Evolutionary conservation across 2,113 vertebrate species (phyloP), one percentile per base, ranked within the genome.

Genomic region (Dendropsophus ebraccatus): DNA sequence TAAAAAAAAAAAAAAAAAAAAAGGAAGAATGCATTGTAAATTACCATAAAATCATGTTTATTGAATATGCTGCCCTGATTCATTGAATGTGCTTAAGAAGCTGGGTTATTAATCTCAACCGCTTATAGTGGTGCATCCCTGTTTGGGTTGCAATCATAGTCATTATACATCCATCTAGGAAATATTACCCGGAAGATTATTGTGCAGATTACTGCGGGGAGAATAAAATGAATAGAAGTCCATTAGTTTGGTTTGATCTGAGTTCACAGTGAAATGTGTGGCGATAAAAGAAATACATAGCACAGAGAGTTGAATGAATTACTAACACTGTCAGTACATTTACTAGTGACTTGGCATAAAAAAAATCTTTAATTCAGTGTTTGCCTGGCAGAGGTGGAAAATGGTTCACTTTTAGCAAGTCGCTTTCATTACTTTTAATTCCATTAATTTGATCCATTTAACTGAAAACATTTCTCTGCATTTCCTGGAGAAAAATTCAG

Each of bases 331-430:
- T 37, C 77, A 86, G 65, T 72, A 62, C 37, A 86, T 86, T 54
- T 56, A 77, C 28, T 60, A 86, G 67, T 73, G 75, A 70, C 83
- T 52, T 37, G 45, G 74, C 41, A 78, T 85, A 77, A 65, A 79
- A 70, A 85, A 41, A 79, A 70, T 60, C 60, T 79, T 54, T 79
- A 85, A 78, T 77, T 69, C 47, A 85, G 75, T 54, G 47, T 79
- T 85, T 85, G 21, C 52, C 58, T 85, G 47, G 74, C 62, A 85
- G 23, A 85, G 60, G 47, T 78, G 73, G 73, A 67, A 67, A 76
- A 78, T 77, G 65, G 62, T 86, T 86, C 25, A 30, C 62, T 80
- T 67, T 49, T 81, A 81, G 65, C 35, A 81, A 60, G 62, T 49
- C 45, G 84, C 72, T 86, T 73, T 60, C n/a, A 69, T 52, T 21